These are phyloP conservation scores for Andrena cerasifolii DNA, from an alignment of 1,140 invertebrate species.

Conservation along the genomic window DNA sequence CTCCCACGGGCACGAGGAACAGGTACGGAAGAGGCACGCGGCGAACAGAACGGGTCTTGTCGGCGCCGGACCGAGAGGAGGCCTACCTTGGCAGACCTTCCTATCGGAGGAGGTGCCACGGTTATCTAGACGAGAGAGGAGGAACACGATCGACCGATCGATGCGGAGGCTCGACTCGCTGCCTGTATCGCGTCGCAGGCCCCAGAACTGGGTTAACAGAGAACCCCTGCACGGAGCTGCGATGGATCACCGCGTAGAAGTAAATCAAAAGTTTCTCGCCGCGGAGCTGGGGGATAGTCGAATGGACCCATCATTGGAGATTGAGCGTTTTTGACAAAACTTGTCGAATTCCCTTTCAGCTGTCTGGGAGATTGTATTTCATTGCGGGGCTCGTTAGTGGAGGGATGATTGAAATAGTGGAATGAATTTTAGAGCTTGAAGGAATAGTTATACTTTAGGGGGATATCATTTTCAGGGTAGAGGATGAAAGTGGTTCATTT, in stretches of 20 bases:
- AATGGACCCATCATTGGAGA: neutral
- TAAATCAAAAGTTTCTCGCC: constrained; percentile 25
- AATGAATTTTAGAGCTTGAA: too few species aligned
- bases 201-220: constrained; percentile 40
- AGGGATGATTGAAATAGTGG: too few species aligned
- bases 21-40: constrained; percentile 50
- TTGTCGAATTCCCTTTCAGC: too few species aligned
- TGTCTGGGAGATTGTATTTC: too few species aligned
- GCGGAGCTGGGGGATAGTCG: too few species aligned
- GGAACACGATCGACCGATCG: constrained; percentile 42
- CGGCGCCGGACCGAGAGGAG: neutral
- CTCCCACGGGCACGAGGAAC: constrained; percentile 50
- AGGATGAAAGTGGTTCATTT: too few species aligned
- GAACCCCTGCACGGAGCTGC: neutral
- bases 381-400: too few species aligned
- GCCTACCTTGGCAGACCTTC: constrained; percentile 1
- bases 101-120: constrained; percentile 6
- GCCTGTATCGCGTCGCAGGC: constrained; percentile 27
- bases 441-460: too few species aligned
- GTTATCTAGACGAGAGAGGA: constrained; percentile 26
- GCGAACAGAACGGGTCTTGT: constrained; percentile 20
- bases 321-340: too few species aligned
- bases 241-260: neutral
- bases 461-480: too few species aligned
- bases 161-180: constrained; percentile 21